Evolutionary conservation across 2,888 invertebrate genomes (phyloP), one percentile per base, ranked within the genome.

Genomic region (Aproaerema taeniolella): DNA sequence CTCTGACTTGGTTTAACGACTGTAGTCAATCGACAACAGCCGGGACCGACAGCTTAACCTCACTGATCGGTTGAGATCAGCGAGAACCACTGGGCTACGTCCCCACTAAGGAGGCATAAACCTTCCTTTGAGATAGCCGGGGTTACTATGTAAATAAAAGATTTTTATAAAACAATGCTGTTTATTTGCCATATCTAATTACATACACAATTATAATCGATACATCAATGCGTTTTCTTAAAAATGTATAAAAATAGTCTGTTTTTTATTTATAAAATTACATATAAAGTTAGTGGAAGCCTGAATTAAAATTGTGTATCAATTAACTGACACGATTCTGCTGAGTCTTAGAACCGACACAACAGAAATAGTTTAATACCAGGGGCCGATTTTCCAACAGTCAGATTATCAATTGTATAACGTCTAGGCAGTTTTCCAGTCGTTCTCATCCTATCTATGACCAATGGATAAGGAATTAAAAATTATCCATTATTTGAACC

Each of bases 151-250:
- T 26, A 26, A 40, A 14, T 11, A 32, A 39, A 39, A n/a, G n/a
- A 28, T 6, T 13, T 12, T 15, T 36, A 33, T 31, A 40, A 43
- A 43, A 43, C 43, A 43, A 40, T 43, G 72, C 70, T 64, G 65
- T 79, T 80, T 85, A 76, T 82, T 79, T 85, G 76, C 66, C 76
- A 69, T 72, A 72, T 75, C 73, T 74, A 78, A 78, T 75, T 71
- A 73, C 69, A 80, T 85, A 83, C 83, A 85, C 81, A 85, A 82
- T 81, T 77, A 69, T 77, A 82, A 77, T 80, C 62, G 30, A 61
- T 68, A 74, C 56, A 66, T 64, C 61, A 60, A 63, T 67, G 58
- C 67, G 51, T 53, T 53, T 41, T 42, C 47, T 50, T 50, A 52
- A 50, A 53, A 50, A 36, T 17, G 33, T 44, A 43, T 17, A 25